Conservation (phyloP, 2,888 invertebrate genomes). For the Trissolcus brochymenae region DNA sequence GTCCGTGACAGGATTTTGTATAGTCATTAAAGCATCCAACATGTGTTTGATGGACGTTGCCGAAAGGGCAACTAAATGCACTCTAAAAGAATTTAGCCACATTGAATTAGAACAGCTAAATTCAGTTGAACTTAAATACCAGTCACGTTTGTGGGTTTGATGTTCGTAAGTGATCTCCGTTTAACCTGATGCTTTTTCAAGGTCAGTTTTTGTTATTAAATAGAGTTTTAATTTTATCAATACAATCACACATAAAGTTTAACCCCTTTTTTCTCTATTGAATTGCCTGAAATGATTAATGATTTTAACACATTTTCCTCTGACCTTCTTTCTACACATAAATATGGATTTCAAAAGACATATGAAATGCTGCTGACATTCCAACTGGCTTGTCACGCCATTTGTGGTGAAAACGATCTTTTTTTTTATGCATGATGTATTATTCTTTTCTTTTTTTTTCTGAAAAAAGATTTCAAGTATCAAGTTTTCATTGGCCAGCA, state of each 20-base stretch:
- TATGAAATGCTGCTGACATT: constrained; percentile 13
- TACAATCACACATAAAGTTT: neutral
- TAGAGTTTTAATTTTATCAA: neutral
- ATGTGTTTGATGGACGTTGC: constrained; percentile 46
- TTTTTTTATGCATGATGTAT: neutral
- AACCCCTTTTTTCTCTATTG: neutral
- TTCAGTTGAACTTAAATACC: neutral
- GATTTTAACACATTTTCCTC: neutral
- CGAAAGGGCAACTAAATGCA: constrained; percentile 22
- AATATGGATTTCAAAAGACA: neutral
- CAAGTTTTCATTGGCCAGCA: constrained; percentile 28
- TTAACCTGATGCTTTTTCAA: neutral
- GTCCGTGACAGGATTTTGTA: constrained; percentile 32
- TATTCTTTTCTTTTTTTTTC: constrained; percentile 2
- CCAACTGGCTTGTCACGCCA: constrained; percentile 20
- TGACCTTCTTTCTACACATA: neutral
- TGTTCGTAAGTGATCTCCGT: neutral
- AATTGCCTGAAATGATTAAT: neutral
- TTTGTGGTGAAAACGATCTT: constrained; percentile 12
- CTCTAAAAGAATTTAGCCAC: constrained; percentile 20
- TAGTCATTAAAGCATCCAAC: constrained; percentile 50
- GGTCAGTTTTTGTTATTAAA: neutral
- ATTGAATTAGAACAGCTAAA: constrained; percentile 26
- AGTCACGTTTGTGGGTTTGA: neutral
- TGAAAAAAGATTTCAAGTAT: constrained; percentile 22